Base-by-base conservation (phyloP, 2,888 invertebrate species). In the Julus scandinavius region DNA sequence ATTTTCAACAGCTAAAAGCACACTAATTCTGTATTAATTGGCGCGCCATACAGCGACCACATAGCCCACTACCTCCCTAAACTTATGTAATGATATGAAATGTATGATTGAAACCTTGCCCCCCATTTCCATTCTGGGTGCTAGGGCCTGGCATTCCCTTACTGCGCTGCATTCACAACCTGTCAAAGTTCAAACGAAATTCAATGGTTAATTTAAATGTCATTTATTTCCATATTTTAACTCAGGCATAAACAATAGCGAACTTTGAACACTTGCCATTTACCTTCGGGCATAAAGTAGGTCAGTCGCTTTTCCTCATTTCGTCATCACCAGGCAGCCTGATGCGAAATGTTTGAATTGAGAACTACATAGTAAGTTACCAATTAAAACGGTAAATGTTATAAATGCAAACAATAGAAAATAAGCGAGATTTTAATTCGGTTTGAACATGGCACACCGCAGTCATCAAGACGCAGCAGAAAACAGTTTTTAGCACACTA, bases 81-180 rank as follows among this genome's bases (percentile, higher is more conserved):
- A 45, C 85, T 41, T 85, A 5, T 29, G 17, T 29, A 40, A 40
- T 40, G 20, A 83, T 40, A 83, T 49, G 9, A 49, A 85, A 38
- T 49, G 17, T 85, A 85, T 85, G 63, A 29, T 38, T 80, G 38
- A 38, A 29, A 80, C 80, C 80, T 80, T 80, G 80, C 80, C 29
- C 80, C 80, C 80, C 80, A 38, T 80, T 80, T 80, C 80, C 80
- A 80, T 80, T 80, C 13, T 80, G 80, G 80, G 80, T 38, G 80
- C 80, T 80, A 80, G 80, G 80, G 38, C 80, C 80, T 38, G 80
- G 80, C 80, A 80, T 80, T 80, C 80, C 80, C 80, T 80, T 80
- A 80, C 38, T 80, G 80, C 80, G 80, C 80, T 80, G 80, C 80
- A 80, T 80, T 80, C 80, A 80, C 38, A 29, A 80, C 80, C 80